Conservation (phyloP, 1,140 invertebrate genomes). For the Ostrea denselamellosa region DNA sequence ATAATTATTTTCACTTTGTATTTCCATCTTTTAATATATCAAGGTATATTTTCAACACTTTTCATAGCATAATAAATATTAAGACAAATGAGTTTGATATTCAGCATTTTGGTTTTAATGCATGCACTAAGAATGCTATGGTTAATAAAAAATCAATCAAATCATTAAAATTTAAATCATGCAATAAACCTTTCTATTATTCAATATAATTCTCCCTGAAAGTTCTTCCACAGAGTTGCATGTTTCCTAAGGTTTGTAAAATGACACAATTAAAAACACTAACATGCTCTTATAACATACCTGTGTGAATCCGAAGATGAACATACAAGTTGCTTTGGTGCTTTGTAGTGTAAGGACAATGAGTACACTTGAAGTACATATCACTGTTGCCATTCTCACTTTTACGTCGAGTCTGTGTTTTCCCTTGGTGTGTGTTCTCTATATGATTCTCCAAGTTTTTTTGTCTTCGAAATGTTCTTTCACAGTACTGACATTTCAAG, state of each 20-base stretch:
- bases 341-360: constrained; percentile 78
- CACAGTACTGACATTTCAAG: constrained; percentile 77
- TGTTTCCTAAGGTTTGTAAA: too few species aligned
- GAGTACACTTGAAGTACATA: constrained; percentile 78
- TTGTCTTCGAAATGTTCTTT: constrained; percentile 74
- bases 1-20: not conserved
- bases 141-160: too few species aligned
- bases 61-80: too few species aligned
- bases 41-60: too few species aligned
- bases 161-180: too few species aligned
- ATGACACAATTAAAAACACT: not conserved
- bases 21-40: not conserved
- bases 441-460: constrained; percentile 77
- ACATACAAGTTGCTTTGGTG: constrained; percentile 78
- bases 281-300: constrained; percentile 57
- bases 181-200: too few species aligned
- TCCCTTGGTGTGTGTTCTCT: constrained; percentile 76
- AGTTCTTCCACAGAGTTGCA: too few species aligned
- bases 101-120: too few species aligned
- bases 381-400: constrained; percentile 69
- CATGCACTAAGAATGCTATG: too few species aligned
- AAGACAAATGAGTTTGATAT: too few species aligned
- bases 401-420: constrained; percentile 65
- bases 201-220: too few species aligned
- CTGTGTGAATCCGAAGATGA: constrained; percentile 77